Evolutionary conservation across 1,140 invertebrate genomes (phyloP), one percentile per base, ranked within the genome.

Genomic region (Phortica variegata): DNA sequence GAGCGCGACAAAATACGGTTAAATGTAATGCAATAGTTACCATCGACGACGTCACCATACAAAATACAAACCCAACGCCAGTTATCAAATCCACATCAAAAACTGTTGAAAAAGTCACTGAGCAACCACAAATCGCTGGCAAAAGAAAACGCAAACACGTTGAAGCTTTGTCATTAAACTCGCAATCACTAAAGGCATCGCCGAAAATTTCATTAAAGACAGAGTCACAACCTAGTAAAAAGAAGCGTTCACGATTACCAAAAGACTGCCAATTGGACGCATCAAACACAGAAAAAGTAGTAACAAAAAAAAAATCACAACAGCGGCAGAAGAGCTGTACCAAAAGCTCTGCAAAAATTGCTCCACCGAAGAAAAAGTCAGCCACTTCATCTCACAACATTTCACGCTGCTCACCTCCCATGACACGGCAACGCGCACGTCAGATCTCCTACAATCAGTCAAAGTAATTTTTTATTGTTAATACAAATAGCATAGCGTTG

Each of bases 391-490:
- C n/a, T n/a, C n/a, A n/a, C n/a, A n/a, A n/a, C n/a, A n/a, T n/a
- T n/a, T n/a, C n/a, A 32, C 32, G 32, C 5, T 43, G 41, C 15
- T 66, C 63, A 29, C 63, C 63, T 37, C 63, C 63, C 23, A 68
- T 68, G 63, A 68, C 63, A 18, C 63, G 63, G 13, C 63, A 63
- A 18, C 57, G 63, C 10, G 60, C 60, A 26, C 63, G 63, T 58
- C 60, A 68, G 63, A 68, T 68, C 63, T 68, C 63, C 52, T 36
- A 52, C 46, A 68, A n/a, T n/a, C n/a, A n/a, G n/a, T n/a, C n/a
- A n/a, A n/a, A n/a, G n/a, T n/a, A n/a, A n/a, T n/a, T n/a, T n/a
- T n/a, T n/a, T n/a, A n/a, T n/a, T n/a, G n/a, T n/a, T n/a, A n/a
- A n/a, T n/a, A n/a, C n/a, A n/a, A n/a, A n/a, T n/a, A n/a, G n/a